Percentiles rank a stretch among this genome's conserved stretches.
These are phyloP conservation scores for Sparus aurata DNA, from an alignment of 2,797 vertebrate species.

Conservation along the genomic window DNA sequence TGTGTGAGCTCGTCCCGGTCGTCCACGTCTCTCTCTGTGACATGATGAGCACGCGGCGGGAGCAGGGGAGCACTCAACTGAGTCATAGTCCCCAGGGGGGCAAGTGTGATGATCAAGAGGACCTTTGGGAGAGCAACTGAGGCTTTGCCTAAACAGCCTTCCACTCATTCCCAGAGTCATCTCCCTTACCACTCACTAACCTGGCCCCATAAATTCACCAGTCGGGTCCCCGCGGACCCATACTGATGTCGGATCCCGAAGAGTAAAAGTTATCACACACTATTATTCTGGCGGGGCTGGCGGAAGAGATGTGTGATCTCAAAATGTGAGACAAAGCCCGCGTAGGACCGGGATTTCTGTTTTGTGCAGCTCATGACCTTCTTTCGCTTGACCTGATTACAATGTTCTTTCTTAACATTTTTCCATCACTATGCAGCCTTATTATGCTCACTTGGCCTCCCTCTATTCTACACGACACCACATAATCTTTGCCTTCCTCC, in stretches of 20 bases:
- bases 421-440: slow-evolving; percentile 12
- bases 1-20: slow-evolving; percentile 22
- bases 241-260: slow-evolving; percentile 38
- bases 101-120: slow-evolving; percentile 69
- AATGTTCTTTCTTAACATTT: neutral
- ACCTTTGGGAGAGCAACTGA: slow-evolving; percentile 61
- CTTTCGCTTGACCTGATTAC: neutral
- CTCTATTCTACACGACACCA: slow-evolving; percentile 14
- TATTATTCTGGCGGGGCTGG: slow-evolving; percentile 25
- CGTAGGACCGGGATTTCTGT: neutral
- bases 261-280: slow-evolving; percentile 62
- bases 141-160: slow-evolving; percentile 65
- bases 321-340: slow-evolving; percentile 15
- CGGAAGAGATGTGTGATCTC: slow-evolving; percentile 31
- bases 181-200: slow-evolving; percentile 60
- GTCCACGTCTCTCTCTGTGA: slow-evolving; percentile 50
- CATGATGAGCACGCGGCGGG: slow-evolving; percentile 63
- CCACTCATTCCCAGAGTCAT: slow-evolving; percentile 60
- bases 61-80: slow-evolving; percentile 62
- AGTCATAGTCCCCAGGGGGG: slow-evolving; percentile 61
- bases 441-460: slow-evolving; percentile 10
- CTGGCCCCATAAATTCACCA: slow-evolving; percentile 60
- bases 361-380: neutral
- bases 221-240: slow-evolving; percentile 40
- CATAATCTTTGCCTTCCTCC: slow-evolving; percentile 29